Evolutionary conservation across 2,888 invertebrate genomes (phyloP).

Genomic region (Perdita meconis): DNA sequence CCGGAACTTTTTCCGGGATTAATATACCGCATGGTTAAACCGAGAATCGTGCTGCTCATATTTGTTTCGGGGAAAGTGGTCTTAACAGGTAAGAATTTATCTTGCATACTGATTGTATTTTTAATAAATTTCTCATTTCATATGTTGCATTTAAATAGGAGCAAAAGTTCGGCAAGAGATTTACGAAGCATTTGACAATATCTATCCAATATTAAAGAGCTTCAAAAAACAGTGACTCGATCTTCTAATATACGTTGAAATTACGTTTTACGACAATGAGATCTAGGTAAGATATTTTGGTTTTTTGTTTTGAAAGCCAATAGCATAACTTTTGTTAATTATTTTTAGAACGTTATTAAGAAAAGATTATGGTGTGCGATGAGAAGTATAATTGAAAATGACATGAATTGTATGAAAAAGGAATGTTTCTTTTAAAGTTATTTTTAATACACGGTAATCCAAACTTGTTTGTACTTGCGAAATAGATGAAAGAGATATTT

Average conservation of each 20-base stretch:
- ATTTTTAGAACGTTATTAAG: not conserved
- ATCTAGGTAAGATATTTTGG: constrained; percentile 26
- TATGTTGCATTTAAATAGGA: constrained; percentile 85
- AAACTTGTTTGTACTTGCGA: not conserved
- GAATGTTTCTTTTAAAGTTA: constrained; percentile 12
- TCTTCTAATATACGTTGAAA: constrained; percentile 1
- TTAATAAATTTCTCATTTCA: constrained; percentile 14
- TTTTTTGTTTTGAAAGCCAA: not conserved
- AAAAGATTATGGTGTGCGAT: constrained; percentile 6
- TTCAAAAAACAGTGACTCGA: constrained; percentile 91
- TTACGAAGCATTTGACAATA: constrained; percentile 97
- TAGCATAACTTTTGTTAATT: not conserved
- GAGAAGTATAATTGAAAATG: constrained; percentile 14
- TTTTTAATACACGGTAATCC: not conserved
- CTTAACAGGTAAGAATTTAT: constrained; percentile 87
- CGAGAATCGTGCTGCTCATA: constrained; percentile 96
- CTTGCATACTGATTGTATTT: not conserved
- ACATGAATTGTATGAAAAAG: not conserved
- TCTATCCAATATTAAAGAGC: constrained; percentile 97
- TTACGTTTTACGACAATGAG: constrained; percentile 6
- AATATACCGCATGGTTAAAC: constrained; percentile 99
- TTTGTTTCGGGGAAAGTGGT: constrained; percentile 99
- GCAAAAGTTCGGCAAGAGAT: constrained; percentile 97
- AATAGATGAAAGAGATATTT: constrained; percentile 1
- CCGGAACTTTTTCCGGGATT: constrained; percentile 99